Evolutionary conservation across 2,888 invertebrate genomes (phyloP), one percentile per base, ranked within the genome.

Genomic region (Xanthorhoe spadicearia): DNA sequence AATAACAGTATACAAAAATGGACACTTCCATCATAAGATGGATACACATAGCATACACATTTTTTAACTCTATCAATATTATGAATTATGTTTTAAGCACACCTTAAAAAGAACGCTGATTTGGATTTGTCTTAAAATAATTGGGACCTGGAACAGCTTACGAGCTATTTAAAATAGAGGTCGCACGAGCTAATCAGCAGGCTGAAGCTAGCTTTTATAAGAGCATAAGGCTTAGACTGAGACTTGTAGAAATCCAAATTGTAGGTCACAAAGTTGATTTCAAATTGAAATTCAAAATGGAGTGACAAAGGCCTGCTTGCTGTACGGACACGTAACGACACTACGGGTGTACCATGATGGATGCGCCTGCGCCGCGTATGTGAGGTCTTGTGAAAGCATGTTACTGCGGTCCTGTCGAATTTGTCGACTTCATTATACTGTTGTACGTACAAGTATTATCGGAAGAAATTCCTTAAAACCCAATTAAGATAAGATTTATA

Each of bases 291-390:
- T 57, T 15, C 13, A 19, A 50, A 43, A 49, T 13, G 23, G 15
- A 62, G 58, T 65, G 65, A 57, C 13, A 38, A 17, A 61, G 46
- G 17, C 18, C 23, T 38, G 8, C 17, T 54, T 58, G 43, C 28
- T 61, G 82, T 79, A 84, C 84, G 84, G 86, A 85, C 84, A 81
- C 82, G 84, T 85, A 83, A 83, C 86, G 83, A 87, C 86, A 77
- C 83, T 83, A 83, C 84, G 83, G 76, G 78, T 79, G 78, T 87
- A 90, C 90, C 86, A 92, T 93, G 92, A 93, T 92, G 88, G 92
- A 93, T 92, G 92, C 84, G 85, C 74, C 69, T 62, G 80, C 81
- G 81, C 77, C 75, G 78, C 78, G 75, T 84, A 82, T 87, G 86
- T 87, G 87, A 84, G 86, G 86, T 84, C 86, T 79, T 78, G 82